These are phyloP conservation scores for Clivina fossor DNA, from an alignment of 2,888 invertebrate genomes.

Conservation along the genomic window DNA sequence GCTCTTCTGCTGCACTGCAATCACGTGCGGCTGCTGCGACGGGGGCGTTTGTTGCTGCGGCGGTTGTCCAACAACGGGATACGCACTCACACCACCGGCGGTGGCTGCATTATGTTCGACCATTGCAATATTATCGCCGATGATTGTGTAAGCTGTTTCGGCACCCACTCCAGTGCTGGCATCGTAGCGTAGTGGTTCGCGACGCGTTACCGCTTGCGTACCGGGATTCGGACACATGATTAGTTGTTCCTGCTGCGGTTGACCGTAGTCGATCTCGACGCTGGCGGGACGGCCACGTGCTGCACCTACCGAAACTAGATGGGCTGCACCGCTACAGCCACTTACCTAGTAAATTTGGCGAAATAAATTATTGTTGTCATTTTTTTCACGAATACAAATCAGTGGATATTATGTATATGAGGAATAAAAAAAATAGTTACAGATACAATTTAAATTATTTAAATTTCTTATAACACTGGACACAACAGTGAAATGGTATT, in stretches of 20 bases:
- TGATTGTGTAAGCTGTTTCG: conserved; percentile 56
- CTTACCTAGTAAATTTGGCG: too few species aligned
- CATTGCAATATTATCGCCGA: conserved; percentile 51
- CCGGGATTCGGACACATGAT: conserved; percentile 55
- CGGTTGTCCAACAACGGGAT: conserved; percentile 17
- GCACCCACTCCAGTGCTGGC: conserved; percentile 52
- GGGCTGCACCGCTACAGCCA: conserved; percentile 43
- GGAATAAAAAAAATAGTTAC: too few species aligned
- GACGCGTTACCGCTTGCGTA: conserved; percentile 55
- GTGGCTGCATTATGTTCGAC: conserved; percentile 51
- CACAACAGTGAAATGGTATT: too few species aligned
- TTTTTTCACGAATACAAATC: background rate
- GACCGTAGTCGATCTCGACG: conserved; percentile 58
- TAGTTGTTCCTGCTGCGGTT: conserved; percentile 38
- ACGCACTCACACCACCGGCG: conserved; percentile 42
- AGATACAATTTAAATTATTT: too few species aligned
- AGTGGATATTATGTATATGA: too few species aligned
- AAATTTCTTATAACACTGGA: too few species aligned
- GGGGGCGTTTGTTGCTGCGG: conserved; percentile 34
- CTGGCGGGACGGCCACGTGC: conserved; percentile 68
- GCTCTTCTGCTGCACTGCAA: conserved; percentile 34
- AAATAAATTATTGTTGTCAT: too few species aligned
- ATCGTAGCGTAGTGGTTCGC: conserved; percentile 53
- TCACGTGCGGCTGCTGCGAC: conserved; percentile 35
- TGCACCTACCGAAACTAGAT: conserved; percentile 51